Conservation (phyloP, 2,113 vertebrate species). For the Hippocampus guttulatus region DNA sequence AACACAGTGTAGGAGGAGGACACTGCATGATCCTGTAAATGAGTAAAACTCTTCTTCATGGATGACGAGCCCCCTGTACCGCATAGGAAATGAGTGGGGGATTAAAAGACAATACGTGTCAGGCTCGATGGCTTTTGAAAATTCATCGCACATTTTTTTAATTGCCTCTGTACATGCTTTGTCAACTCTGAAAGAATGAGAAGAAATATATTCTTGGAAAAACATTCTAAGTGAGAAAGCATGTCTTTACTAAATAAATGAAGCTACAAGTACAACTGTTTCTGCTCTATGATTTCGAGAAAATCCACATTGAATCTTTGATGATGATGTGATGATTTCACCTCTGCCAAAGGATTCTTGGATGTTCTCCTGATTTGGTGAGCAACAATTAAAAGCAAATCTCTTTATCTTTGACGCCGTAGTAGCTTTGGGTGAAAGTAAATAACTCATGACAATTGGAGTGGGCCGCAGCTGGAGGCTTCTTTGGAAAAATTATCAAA, state of each 20-base stretch:
- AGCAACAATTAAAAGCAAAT: neutral
- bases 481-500: neutral
- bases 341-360: neutral
- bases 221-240: conserved; percentile 5
- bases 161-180: neutral
- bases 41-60: neutral
- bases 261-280: neutral
- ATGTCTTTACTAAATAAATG: neutral
- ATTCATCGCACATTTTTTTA: neutral
- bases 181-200: neutral
- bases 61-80: neutral
- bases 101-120: neutral
- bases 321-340: neutral
- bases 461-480: neutral
- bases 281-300: neutral
- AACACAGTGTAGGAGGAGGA: neutral
- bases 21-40: neutral
- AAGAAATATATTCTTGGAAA: neutral
- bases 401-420: neutral
- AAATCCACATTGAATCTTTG: conserved; percentile 2
- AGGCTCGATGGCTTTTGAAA: neutral
- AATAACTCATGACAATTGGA: neutral
- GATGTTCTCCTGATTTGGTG: neutral
- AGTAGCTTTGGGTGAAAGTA: neutral
- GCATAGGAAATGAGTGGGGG: neutral